Base-by-base conservation (phyloP, 2,797 vertebrate species). In the Meriones psammophilus region DNA sequence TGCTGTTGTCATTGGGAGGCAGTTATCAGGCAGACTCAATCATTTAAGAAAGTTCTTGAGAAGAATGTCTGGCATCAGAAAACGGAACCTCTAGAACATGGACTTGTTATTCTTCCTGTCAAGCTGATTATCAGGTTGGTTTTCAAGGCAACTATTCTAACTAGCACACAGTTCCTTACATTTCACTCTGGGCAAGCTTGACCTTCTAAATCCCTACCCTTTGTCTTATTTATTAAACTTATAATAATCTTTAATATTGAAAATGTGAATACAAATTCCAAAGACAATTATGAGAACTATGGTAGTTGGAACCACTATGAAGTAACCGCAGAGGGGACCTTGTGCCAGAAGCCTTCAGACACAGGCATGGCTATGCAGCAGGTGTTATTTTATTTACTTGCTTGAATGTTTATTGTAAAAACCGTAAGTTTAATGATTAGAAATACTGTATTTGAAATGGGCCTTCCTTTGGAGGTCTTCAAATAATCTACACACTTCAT, bases 371-470 rank as follows among this genome's bases (percentile, higher is more conserved):
- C 28, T 26, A 10, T 1, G 50, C 3, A 33, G 33, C 73, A 86
- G 30, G 39, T 3, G 3, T 33, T 71, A 33, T 8, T 83, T 42
- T 71, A 50, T 8, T 58, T 90, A 78, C 58, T 3, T 56, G n/a
- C 22, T 33, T 68, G 20, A 28, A 46, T 22, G 4, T 33, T 78
- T 93, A 42, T 42, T 96, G 54, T 92, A 95, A 95, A 96, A 96
- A 84, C 90, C 95, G 66, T 56, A 76, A 33, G 8, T 95, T 96
- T 94, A 94, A 81, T 85, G 74, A 69, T 91, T 92, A 94, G 89
- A 94, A 97, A 88, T 62, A 80, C 39, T 90, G 68, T 83, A 80
- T 93, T 94, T 92, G n/a, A 92, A 94, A 95, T 96, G 42, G 81
- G 96, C 54, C n/a, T 94, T 94, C 13, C 74, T 68, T 73, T 20